Percentiles rank a stretch among this genome's conserved stretches.
Conservation (phyloP, 2,797 vertebrate species). For the Tenualosa ilisha region DNA sequence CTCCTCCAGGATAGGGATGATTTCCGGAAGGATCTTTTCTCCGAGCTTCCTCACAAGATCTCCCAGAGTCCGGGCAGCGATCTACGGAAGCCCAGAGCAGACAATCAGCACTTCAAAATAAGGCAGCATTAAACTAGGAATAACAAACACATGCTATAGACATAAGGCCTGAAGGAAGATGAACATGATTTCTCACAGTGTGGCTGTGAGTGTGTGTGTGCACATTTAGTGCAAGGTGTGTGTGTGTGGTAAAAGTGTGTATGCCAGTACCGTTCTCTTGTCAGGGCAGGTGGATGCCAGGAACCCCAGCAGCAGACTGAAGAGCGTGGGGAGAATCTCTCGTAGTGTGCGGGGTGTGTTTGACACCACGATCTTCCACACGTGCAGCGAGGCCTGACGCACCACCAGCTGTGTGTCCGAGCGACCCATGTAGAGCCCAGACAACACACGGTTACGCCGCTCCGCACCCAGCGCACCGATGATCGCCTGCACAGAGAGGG, state of each 20-base stretch:
- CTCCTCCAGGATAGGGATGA: conserved; percentile 97
- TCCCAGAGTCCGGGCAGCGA: conserved; percentile 93
- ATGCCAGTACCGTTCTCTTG: conserved; percentile 15
- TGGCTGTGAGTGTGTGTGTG: not conserved
- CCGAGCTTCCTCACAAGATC: conserved; percentile 96
- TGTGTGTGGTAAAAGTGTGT: not conserved
- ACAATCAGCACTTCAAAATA: not conserved
- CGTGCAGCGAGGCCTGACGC: conserved; percentile 93
- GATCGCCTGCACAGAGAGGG: conserved; percentile 79
- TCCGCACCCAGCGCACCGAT: conserved; percentile 90
- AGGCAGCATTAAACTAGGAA: too few species aligned
- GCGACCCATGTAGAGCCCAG: conserved; percentile 98
- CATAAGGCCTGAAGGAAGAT: not conserved
- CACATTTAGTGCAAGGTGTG: conserved; percentile 44
- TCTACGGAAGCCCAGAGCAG: conserved; percentile 68
- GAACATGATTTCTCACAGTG: not conserved
- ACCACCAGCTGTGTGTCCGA: conserved; percentile 97
- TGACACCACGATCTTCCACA: conserved; percentile 98
- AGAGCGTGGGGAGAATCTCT: conserved; percentile 95
- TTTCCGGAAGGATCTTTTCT: conserved; percentile 98
- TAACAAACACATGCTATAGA: too few species aligned
- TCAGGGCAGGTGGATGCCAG: conserved; percentile 95
- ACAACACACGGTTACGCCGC: conserved; percentile 92
- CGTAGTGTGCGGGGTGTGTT: conserved; percentile 95
- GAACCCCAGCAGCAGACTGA: conserved; percentile 92